Conservation (phyloP, 2,113 vertebrate genomes). For the Crotalus horridus region DNA sequence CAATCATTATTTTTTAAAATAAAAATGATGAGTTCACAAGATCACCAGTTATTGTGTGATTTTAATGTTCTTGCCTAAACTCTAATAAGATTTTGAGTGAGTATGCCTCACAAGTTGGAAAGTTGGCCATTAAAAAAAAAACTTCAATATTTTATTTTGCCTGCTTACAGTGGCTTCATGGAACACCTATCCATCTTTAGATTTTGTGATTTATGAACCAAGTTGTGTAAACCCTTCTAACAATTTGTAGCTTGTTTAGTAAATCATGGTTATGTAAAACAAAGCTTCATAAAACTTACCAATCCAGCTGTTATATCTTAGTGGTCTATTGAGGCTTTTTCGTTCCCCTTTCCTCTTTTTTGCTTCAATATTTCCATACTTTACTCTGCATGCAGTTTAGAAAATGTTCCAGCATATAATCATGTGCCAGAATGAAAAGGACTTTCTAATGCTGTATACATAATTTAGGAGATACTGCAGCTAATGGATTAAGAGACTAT, state of each 20-base stretch:
- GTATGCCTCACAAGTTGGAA: background rate
- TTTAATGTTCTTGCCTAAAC: background rate
- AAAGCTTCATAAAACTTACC: background rate
- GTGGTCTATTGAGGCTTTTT: background rate
- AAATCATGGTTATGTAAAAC: background rate
- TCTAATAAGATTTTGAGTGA: background rate
- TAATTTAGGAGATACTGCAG: background rate
- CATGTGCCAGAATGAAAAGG: background rate
- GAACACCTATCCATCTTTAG: background rate
- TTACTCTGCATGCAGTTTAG: background rate
- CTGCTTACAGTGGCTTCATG: background rate
- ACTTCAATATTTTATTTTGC: background rate
- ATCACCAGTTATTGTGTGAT: background rate
- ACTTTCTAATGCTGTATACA: background rate
- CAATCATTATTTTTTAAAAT: background rate
- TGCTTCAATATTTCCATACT: background rate
- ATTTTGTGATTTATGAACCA: background rate
- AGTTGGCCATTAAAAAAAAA: background rate
- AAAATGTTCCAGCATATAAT: background rate
- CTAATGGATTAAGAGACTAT: background rate
- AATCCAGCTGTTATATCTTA: background rate
- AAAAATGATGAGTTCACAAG: background rate
- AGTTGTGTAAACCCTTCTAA: background rate
- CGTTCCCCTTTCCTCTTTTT: background rate
- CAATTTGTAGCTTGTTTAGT: background rate